phyloP scores from a whole-genome alignment of 2,113 vertebrate species.

The Hystrix brachyura region DNA sequence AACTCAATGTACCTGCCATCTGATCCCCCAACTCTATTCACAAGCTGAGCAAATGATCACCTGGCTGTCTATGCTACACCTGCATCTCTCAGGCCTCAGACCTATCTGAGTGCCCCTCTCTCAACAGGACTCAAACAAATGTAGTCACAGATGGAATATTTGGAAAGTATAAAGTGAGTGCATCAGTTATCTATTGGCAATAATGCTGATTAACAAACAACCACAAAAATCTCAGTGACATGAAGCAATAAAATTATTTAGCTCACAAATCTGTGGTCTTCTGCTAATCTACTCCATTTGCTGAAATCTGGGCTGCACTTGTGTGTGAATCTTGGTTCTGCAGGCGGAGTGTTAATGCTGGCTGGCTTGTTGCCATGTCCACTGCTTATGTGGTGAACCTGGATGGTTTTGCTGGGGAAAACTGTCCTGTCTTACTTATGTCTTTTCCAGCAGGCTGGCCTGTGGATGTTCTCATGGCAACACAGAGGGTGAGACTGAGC shows the following conservation, averaged over 20 bases:
- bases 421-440: not conserved
- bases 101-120: not conserved
- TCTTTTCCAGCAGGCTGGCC: not conserved
- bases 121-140: not conserved
- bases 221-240: not conserved
- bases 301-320: not conserved
- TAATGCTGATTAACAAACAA: not conserved
- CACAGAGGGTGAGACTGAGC: not conserved
- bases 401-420: not conserved
- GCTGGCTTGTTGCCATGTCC: not conserved
- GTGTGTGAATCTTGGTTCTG: not conserved
- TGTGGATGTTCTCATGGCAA: not conserved
- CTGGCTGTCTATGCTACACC: not conserved
- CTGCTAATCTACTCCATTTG: not conserved
- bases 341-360: not conserved
- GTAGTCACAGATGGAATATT: not conserved
- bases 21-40: not conserved
- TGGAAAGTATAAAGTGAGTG: not conserved
- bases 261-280: not conserved
- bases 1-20: slow-evolving; percentile 18
- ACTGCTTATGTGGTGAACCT: not conserved
- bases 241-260: not conserved
- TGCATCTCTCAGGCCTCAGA: not conserved
- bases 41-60: not conserved
- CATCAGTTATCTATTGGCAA: not conserved